These are phyloP conservation scores for Archaeoteleia sp. DNA, from an alignment of 2,888 invertebrate genomes.

Conservation along the genomic window DNA sequence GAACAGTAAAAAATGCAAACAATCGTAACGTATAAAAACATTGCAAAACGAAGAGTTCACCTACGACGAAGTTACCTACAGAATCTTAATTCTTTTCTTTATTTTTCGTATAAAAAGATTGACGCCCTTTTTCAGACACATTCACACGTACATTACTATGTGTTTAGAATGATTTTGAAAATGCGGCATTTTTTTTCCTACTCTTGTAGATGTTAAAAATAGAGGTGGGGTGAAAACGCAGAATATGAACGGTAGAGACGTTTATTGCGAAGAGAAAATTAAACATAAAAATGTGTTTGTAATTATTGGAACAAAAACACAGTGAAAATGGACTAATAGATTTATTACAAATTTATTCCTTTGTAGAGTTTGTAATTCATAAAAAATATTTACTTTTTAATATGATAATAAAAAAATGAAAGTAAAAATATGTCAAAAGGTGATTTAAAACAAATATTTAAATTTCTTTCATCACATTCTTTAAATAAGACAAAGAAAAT, in stretches of 20 bases:
- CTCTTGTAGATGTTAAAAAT: slow-evolving; percentile 13
- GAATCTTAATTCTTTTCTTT: no score
- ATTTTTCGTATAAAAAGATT: slow-evolving; percentile 16
- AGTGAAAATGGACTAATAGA: slow-evolving; percentile 6
- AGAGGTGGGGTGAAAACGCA: slow-evolving; percentile 2
- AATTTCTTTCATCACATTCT: no score
- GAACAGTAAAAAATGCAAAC: slow-evolving; percentile 33
- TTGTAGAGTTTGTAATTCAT: no score
- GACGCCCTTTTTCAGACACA: slow-evolving; percentile 3
- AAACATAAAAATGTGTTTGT: no score
- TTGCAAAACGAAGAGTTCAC: slow-evolving; percentile 21
- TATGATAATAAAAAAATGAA: no score
- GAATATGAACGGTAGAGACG: slow-evolving; percentile 17
- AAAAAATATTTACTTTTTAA: no score
- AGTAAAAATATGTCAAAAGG: no score
- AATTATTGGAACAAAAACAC: neutral
- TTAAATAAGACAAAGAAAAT: no score
- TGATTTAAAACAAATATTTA: no score
- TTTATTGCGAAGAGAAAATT: slow-evolving; percentile 25
- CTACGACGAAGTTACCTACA: slow-evolving; percentile 20
- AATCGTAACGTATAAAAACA: slow-evolving; percentile 32
- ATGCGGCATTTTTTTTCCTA: slow-evolving; percentile 7
- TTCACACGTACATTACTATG: slow-evolving; percentile 5
- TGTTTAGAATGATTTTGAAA: slow-evolving; percentile 16
- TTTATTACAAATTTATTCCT: no score